phyloP scores from a whole-genome alignment of 1,140 invertebrate genomes.

The Himalopsyche phryganea region DNA sequence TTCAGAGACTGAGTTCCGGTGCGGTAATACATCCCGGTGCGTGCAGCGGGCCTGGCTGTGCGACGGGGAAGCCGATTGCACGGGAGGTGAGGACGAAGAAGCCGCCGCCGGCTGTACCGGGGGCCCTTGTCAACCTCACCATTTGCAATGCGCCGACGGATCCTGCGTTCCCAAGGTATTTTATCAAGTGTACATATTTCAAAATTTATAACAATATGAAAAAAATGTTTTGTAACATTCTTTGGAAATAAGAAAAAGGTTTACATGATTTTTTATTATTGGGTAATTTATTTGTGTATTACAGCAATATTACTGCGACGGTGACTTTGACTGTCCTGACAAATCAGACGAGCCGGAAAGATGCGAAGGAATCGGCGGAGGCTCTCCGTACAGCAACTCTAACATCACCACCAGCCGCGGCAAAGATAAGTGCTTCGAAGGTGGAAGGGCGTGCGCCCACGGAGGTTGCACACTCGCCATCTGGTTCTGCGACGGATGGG shows the following conservation, averaged over 20 bases:
- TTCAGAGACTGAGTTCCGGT: slow-evolving; percentile 41
- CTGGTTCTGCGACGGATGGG: slow-evolving; percentile 65
- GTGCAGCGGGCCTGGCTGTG: slow-evolving; percentile 53
- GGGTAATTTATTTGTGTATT: too few species aligned
- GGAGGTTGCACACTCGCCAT: slow-evolving; percentile 62
- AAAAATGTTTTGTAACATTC: too few species aligned
- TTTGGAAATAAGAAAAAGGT: too few species aligned
- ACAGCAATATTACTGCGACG: slow-evolving; percentile 77
- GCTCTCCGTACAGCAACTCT: too few species aligned
- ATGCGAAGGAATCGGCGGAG: slow-evolving; percentile 54
- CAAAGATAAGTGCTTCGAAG: slow-evolving; percentile 39
- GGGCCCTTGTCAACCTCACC: slow-evolving; percentile 40
- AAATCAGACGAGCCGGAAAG: slow-evolving; percentile 75
- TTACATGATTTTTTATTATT: too few species aligned
- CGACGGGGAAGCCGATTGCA: slow-evolving; percentile 58
- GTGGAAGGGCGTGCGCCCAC: slow-evolving; percentile 58
- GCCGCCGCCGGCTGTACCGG: slow-evolving; percentile 12
- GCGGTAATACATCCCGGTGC: slow-evolving; percentile 47
- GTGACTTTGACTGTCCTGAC: slow-evolving; percentile 76
- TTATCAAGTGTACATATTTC: too few species aligned
- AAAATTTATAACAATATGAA: too few species aligned
- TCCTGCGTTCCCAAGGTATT: slow-evolving; percentile 43
- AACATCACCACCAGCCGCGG: slow-evolving; percentile 24
- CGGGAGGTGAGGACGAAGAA: slow-evolving; percentile 53
- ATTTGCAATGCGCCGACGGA: slow-evolving; percentile 45